phyloP scores from a whole-genome alignment of 2,888 invertebrate species.

The Thymelicus sylvestris region DNA sequence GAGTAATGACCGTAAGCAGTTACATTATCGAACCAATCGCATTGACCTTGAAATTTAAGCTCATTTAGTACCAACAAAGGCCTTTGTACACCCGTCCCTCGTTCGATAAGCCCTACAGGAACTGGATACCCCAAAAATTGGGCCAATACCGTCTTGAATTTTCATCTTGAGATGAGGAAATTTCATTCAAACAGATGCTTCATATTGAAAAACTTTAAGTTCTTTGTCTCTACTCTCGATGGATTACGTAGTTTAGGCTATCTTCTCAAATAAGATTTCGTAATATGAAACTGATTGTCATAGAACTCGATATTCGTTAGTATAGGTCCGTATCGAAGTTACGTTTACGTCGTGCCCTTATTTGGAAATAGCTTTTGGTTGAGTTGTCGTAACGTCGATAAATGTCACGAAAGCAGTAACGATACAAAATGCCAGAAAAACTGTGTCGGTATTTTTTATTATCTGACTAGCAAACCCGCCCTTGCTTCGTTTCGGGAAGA shows the following conservation, averaged over 20 bases:
- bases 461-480: too few relatives aligned
- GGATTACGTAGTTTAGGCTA: neutral
- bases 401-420: slow-evolving; percentile 16
- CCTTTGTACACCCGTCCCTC: slow-evolving; percentile 3
- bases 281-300: neutral
- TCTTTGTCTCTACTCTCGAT: neutral
- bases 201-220: slow-evolving; percentile 5
- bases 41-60: neutral
- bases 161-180: neutral
- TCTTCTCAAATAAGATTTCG: neutral
- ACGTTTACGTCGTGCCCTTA: neutral
- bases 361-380: neutral
- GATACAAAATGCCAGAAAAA: slow-evolving; percentile 3
- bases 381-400: neutral
- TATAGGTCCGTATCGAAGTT: too few relatives aligned
- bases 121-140: neutral
- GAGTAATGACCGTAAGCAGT: neutral
- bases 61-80: neutral
- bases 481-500: too few relatives aligned
- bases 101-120: slow-evolving; percentile 4
- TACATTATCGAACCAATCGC: slow-evolving; percentile 2
- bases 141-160: neutral
- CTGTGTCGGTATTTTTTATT: neutral
- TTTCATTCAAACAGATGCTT: neutral
- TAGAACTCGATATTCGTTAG: too few relatives aligned